These are phyloP conservation scores for Odocoileus virginianus DNA, from an alignment of 2,113 vertebrate genomes.

Conservation along the genomic window DNA sequence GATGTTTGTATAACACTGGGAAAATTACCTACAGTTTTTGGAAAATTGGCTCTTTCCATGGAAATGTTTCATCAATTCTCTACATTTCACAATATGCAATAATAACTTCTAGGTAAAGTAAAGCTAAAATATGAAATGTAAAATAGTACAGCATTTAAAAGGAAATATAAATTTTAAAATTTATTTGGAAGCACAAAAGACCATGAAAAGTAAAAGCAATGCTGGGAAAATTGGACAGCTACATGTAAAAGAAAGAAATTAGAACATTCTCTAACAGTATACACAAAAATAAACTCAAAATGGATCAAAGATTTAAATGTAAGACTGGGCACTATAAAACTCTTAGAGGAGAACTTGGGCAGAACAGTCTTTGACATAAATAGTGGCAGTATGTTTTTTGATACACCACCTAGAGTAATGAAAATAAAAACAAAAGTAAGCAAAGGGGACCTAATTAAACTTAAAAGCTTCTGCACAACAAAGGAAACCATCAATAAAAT, in stretches of 20 bases:
- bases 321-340: background rate
- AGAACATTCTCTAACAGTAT: background rate
- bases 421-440: background rate
- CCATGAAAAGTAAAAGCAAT: background rate
- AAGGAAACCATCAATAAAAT: background rate
- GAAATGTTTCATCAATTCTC: background rate
- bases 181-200: background rate
- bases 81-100: background rate
- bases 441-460: background rate
- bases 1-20: background rate
- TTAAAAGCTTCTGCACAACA: background rate
- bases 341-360: background rate
- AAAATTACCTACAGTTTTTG: background rate
- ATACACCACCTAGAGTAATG: background rate
- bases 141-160: background rate
- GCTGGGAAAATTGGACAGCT: background rate
- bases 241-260: background rate
- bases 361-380: background rate
- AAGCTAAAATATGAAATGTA: background rate
- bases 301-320: background rate
- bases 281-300: background rate
- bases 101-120: background rate
- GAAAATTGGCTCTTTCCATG: background rate
- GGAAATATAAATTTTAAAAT: background rate
- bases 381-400: background rate